Evolutionary conservation across 1,140 invertebrate species (phyloP).

Genomic region (Penaeus vannamei): DNA sequence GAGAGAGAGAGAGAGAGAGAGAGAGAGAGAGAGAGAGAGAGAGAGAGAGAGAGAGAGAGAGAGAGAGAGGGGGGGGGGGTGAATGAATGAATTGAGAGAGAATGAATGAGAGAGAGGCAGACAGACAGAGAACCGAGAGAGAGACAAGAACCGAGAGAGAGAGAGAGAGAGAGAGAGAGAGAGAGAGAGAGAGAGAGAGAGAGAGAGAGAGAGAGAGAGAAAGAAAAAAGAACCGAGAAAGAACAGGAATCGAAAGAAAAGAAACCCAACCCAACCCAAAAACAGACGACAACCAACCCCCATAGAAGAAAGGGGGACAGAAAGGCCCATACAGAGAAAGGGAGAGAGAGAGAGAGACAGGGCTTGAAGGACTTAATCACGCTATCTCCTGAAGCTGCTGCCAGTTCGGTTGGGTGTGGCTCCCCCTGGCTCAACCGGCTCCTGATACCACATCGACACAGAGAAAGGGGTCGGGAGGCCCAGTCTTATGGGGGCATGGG

Average conservation of each 20-base stretch:
- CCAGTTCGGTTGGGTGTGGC: constrained; percentile 1
- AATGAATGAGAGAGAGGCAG: not conserved
- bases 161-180: not conserved
- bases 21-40: not conserved
- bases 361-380: not conserved
- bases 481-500: no score
- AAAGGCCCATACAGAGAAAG: constrained; percentile 2
- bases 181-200: constrained; percentile 26
- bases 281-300: no score
- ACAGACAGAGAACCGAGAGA: not conserved
- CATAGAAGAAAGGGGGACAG: not conserved
- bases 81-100: constrained; percentile 4
- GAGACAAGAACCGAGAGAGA: constrained; percentile 11
- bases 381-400: constrained; percentile 9
- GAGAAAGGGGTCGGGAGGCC: not conserved
- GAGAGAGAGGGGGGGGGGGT: not conserved
- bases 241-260: no score
- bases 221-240: not conserved
- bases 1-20: constrained; percentile 3
- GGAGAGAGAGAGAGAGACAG: constrained; percentile 8
- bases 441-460: constrained; percentile 23
- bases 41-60: constrained; percentile 30
- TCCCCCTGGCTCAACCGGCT: constrained; percentile 7
- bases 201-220: constrained; percentile 11
- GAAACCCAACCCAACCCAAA: no score